phyloP scores from a whole-genome alignment of 2,888 invertebrate species.

The Mimumesa dahlbomi region DNA sequence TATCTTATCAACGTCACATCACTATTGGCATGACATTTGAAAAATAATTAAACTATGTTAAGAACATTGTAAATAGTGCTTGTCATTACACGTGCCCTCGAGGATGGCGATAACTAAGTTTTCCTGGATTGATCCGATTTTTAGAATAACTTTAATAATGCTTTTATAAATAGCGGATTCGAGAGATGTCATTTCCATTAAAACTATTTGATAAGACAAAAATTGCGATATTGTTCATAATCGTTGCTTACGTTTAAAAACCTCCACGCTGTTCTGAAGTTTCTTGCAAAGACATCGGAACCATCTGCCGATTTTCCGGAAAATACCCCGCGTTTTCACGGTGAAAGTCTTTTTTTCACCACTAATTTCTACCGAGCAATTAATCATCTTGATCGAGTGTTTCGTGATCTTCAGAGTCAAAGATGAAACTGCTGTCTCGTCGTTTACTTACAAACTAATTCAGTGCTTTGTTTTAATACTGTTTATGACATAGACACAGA shows the following conservation, averaged over 20 bases:
- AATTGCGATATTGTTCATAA: no score
- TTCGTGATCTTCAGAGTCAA: background rate
- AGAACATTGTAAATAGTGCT: slow-evolving; percentile 14
- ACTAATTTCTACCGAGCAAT: slow-evolving; percentile 54
- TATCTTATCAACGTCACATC: slow-evolving; percentile 23
- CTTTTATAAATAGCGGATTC: no score
- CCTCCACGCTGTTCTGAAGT: slow-evolving; percentile 60
- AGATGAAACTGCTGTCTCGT: background rate
- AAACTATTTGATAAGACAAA: no score
- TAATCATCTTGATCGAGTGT: slow-evolving; percentile 53
- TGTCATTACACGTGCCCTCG: slow-evolving; percentile 15
- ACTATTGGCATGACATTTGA: background rate
- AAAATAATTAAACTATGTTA: background rate
- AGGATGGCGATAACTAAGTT: background rate
- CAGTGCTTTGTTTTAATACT: background rate
- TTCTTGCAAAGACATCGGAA: slow-evolving; percentile 68
- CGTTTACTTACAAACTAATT: background rate
- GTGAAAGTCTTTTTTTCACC: slow-evolving; percentile 57
- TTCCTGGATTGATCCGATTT: no score
- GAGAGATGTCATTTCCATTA: background rate
- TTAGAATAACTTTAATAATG: no score
- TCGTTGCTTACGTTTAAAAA: slow-evolving; percentile 65
- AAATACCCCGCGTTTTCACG: slow-evolving; percentile 61
- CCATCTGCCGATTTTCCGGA: slow-evolving; percentile 72
- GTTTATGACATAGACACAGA: background rate